Evolutionary conservation across 2,113 vertebrate genomes (phyloP).

Genomic region (Heterotilapia buettikoferi): DNA sequence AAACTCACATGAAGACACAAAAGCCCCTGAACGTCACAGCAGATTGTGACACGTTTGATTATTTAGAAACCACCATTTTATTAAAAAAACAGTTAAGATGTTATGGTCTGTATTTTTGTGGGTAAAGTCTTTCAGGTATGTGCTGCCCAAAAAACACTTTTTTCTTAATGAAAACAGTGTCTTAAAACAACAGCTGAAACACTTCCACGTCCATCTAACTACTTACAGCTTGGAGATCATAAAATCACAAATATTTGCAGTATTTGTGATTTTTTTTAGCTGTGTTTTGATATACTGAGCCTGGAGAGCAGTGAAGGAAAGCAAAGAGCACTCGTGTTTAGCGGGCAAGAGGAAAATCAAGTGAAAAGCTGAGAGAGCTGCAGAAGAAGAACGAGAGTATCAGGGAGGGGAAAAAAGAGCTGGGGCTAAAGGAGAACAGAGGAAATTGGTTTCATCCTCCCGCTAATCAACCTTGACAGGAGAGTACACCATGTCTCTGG

Average conservation of each 20-base stretch:
- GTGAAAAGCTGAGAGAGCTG: not conserved
- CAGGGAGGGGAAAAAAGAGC: not conserved
- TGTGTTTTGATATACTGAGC: not conserved
- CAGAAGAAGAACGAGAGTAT: not conserved
- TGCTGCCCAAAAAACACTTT: not conserved
- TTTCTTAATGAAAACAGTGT: not conserved
- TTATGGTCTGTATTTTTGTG: not conserved
- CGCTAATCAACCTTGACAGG: constrained; percentile 40
- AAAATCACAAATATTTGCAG: not conserved
- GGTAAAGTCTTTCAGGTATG: not conserved
- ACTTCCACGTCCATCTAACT: not conserved
- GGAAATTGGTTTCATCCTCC: constrained; percentile 22
- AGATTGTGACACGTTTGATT: not conserved
- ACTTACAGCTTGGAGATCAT: not conserved
- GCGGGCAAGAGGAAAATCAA: not conserved
- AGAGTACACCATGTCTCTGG: constrained; percentile 8
- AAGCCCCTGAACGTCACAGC: accelerated
- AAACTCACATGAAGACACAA: not conserved
- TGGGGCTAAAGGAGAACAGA: not conserved
- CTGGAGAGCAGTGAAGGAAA: not conserved
- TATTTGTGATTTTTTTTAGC: not conserved
- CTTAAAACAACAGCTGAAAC: not conserved
- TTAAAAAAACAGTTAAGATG: not conserved
- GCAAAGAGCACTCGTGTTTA: not conserved
- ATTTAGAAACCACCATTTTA: not conserved